Conservation (phyloP, 2,888 invertebrate genomes). For the Clanis bilineata region DNA sequence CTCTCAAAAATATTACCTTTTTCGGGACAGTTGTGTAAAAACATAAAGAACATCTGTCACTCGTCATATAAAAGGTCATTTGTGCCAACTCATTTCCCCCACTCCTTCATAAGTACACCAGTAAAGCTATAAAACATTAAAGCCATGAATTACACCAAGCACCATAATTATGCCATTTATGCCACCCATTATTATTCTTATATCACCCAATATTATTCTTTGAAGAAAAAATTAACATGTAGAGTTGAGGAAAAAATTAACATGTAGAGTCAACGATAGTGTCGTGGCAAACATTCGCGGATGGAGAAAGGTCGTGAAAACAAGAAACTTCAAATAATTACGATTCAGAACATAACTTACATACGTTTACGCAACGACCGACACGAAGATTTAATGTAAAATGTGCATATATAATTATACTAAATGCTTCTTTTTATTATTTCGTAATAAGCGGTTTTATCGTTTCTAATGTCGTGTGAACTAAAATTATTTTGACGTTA, state of each 20-base stretch:
- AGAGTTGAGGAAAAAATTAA: neutral
- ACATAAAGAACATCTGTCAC: neutral
- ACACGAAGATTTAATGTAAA: neutral
- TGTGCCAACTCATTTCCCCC: neutral
- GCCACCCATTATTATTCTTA: neutral
- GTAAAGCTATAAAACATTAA: neutral
- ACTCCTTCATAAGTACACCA: neutral
- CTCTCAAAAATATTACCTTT: neutral
- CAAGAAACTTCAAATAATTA: constrained; percentile 11
- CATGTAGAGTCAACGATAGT: neutral
- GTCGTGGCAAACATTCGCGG: neutral
- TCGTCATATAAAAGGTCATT: neutral
- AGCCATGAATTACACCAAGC: neutral
- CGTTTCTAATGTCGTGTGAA: neutral
- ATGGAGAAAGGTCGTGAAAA: constrained; percentile 9
- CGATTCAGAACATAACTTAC: neutral
- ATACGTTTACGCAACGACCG: constrained; percentile 2
- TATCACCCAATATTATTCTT: neutral
- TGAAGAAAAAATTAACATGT: neutral
- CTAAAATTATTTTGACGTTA: neutral
- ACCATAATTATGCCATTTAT: neutral
- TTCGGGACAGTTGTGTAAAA: too few species aligned
- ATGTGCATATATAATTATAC: neutral
- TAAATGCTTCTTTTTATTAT: neutral
- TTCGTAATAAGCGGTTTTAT: constrained; percentile 4